Conservation (phyloP, 1,140 invertebrate species). For the Ooceraea biroi region DNA sequence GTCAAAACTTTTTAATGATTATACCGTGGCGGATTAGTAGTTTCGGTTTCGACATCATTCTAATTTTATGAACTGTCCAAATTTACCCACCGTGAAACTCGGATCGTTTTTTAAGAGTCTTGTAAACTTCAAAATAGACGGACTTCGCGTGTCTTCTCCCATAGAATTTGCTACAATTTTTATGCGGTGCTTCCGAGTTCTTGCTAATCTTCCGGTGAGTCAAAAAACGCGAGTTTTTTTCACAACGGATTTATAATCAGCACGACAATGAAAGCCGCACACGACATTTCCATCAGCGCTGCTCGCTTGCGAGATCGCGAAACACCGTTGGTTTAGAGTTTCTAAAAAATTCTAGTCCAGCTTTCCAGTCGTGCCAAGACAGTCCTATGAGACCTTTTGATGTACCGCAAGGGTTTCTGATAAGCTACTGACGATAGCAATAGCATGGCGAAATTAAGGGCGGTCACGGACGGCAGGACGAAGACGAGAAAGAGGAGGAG, state of each 20-base stretch:
- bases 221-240: background rate
- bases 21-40: background rate
- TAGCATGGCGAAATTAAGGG: background rate
- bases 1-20: background rate
- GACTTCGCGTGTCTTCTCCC: background rate
- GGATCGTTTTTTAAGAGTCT: background rate
- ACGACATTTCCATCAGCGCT: background rate
- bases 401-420: background rate
- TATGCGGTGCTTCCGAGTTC: background rate
- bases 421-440: background rate
- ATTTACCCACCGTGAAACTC: background rate
- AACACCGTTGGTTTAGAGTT: background rate
- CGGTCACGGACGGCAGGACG: too few relatives aligned
- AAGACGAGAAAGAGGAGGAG: background rate
- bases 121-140: background rate
- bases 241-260: background rate
- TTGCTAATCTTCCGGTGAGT: too few relatives aligned
- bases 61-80: background rate
- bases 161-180: background rate
- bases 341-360: background rate
- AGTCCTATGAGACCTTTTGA: background rate
- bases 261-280: background rate
- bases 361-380: background rate
- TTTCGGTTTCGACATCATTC: background rate
- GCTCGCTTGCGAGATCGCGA: background rate